A percentile compares a stretch with the other conserved stretches of the same genome.
Evolutionary conservation across 2,113 vertebrate genomes (phyloP).

Genomic region (Platichthys stellatus): DNA sequence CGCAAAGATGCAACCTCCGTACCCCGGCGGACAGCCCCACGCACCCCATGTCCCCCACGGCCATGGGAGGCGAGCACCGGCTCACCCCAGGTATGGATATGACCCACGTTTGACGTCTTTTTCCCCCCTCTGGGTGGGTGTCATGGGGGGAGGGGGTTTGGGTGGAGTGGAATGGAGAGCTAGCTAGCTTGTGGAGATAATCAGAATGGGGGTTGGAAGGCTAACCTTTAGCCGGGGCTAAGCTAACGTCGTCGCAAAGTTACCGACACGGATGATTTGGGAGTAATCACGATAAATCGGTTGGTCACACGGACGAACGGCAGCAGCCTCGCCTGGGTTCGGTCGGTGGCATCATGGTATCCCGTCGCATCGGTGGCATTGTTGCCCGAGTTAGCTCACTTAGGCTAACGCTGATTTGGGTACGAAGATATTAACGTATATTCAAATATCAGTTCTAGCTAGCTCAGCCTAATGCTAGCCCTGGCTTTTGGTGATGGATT

Average conservation of each 20-base stretch:
- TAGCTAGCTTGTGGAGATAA: constrained; percentile 63
- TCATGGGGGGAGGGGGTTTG: constrained; percentile 78
- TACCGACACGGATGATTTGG: not conserved
- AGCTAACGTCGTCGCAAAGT: constrained; percentile 50
- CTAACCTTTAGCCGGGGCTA: constrained; percentile 55
- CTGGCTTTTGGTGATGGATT: not conserved
- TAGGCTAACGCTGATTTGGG: constrained; percentile 13
- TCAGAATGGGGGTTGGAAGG: constrained; percentile 73
- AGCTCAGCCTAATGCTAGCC: not conserved
- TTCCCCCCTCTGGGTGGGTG: constrained; percentile 66
- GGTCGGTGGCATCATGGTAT: constrained; percentile 1
- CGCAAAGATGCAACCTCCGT: constrained; percentile 86
- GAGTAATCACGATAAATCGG: not conserved
- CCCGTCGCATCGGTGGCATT: not conserved
- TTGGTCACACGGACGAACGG: not conserved
- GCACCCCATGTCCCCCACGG: constrained; percentile 78
- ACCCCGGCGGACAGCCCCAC: constrained; percentile 80
- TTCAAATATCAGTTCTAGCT: not conserved
- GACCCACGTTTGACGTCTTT: constrained; percentile 6
- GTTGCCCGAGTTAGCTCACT: constrained; percentile 4
- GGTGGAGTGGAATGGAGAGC: constrained; percentile 73
- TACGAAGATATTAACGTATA: not conserved
- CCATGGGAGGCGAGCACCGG: constrained; percentile 81
- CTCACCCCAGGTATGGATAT: constrained; percentile 83
- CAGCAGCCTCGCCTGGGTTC: not conserved